These are phyloP conservation scores for Neogale vison DNA, from an alignment of 2,113 vertebrate genomes.

Conservation along the genomic window DNA sequence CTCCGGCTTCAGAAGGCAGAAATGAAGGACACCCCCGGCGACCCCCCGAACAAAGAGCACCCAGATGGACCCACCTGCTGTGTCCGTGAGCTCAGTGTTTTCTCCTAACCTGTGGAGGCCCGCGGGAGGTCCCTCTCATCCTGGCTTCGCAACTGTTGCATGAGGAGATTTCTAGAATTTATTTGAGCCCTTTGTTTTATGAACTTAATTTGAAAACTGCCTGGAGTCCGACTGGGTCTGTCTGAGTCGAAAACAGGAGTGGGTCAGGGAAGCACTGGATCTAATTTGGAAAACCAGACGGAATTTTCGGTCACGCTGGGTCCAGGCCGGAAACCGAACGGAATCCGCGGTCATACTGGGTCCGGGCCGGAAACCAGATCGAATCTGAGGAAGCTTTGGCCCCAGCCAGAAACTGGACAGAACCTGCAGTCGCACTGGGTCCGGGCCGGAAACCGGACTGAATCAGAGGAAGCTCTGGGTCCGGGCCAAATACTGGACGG, in stretches of 20 bases:
- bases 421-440: fast-evolving
- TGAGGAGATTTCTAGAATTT: neutral
- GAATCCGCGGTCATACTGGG: neutral
- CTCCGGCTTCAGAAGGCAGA: neutral
- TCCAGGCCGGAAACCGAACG: fast-evolving
- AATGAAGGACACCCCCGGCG: too few species aligned
- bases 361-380: fast-evolving
- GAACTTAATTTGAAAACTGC: neutral
- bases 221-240: neutral
- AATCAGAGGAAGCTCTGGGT: too few species aligned
- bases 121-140: neutral
- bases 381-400: too few species aligned
- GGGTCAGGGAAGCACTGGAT: neutral
- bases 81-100: fast-evolving
- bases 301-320: neutral
- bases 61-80: neutral
- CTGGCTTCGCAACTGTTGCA: neutral
- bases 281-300: neutral
- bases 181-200: neutral
- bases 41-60: neutral
- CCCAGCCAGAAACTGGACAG: too few species aligned
- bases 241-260: neutral
- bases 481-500: fast-evolving
- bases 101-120: neutral
- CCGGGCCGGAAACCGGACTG: fast-evolving